A percentile compares a stretch with the other conserved stretches of the same genome.
Evolutionary conservation across 92 coral and sea anemone genomes (phyloP).

Genomic region (Epizoanthus rinbou): DNA sequence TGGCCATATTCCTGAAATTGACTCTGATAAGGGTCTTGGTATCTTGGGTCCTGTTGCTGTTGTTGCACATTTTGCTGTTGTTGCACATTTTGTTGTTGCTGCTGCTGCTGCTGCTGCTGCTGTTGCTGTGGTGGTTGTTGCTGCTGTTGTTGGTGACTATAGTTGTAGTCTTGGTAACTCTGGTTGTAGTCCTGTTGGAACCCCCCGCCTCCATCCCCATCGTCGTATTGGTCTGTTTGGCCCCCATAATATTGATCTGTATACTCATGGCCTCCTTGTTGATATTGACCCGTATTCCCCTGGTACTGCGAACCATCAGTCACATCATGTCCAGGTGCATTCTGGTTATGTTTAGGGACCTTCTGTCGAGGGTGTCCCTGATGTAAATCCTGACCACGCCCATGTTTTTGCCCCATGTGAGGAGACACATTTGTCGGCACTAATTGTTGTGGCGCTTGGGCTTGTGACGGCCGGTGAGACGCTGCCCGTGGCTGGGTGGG

Average conservation of each 20-base stretch:
- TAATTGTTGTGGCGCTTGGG: conserved; percentile 19
- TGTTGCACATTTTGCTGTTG: conserved; percentile 60
- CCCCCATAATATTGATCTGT: conserved; percentile 35
- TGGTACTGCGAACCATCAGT: conserved; percentile 17
- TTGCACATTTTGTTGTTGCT: conserved; percentile 47
- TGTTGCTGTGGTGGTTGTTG: conserved; percentile 8
- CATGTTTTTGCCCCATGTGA: conserved; percentile 35
- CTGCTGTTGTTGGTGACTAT: conserved; percentile 23
- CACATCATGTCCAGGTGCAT: conserved; percentile 11
- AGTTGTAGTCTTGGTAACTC: conserved; percentile 27
- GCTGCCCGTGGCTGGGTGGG: not conserved
- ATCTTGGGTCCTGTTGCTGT: conserved; percentile 60
- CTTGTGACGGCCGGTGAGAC: conserved; percentile 25
- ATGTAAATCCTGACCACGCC: not conserved
- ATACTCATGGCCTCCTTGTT: conserved; percentile 8
- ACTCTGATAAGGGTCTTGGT: conserved; percentile 72
- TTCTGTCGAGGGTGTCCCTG: conserved; percentile 25
- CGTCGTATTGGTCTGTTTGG: conserved; percentile 18
- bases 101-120: conserved; percentile 14
- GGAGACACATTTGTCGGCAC: conserved; percentile 35
- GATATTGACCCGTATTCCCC: conserved; percentile 27
- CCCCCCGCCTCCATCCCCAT: conserved; percentile 3
- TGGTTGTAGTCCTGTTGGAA: conserved; percentile 23
- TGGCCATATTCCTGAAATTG: conserved; percentile 73
- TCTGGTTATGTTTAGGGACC: conserved; percentile 25